Base-by-base conservation (phyloP, 2,888 invertebrate species). In the Thalpophila matura region DNA sequence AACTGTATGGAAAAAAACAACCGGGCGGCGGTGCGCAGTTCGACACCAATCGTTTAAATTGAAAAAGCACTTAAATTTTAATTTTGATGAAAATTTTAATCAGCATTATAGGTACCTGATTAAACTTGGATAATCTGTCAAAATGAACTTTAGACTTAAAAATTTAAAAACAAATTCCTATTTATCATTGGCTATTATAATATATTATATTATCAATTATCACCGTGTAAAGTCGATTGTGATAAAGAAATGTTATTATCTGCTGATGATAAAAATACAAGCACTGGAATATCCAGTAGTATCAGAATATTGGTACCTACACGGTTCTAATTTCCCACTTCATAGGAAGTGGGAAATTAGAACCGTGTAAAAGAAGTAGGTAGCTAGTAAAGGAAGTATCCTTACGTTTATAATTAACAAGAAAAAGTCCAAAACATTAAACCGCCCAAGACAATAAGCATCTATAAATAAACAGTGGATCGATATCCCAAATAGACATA, bases 401-500 rank as follows among this genome's bases (percentile, higher is more conserved):
- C 29, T 42, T 12, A 37, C 12, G n/a, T 14, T 33, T 33, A 33
- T 14, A 14, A 14, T n/a, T 16, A 10, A 42, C 10, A 66, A 63
- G 49, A 54, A 42, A 57, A 56, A 50, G 10, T 43, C 42, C 16
- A 49, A 33, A 40, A 50, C 51, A 18, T 42, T 71, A 67, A 74
- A 74, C 78, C 61, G 53, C 67, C 53, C 68, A 77, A 84, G 83
- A 86, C 86, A 86, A 86, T 86, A 80, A 75, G 63, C 46, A 49
- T 62, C 69, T 85, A 86, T 86, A 87, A 84, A 86, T 86, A 86
- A 71, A 66, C 73, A 66, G 49, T 68, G 69, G 72, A 84, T 81
- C 81, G 74, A 81, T 74, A 84, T 73, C 83, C 81, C 83, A 87
- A 87, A 88, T 87, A 90, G 87, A 80, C 80, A 83, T 85, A 85